These are phyloP conservation scores for Hestina assimilis DNA, from an alignment of 1,140 invertebrate genomes.

Conservation along the genomic window DNA sequence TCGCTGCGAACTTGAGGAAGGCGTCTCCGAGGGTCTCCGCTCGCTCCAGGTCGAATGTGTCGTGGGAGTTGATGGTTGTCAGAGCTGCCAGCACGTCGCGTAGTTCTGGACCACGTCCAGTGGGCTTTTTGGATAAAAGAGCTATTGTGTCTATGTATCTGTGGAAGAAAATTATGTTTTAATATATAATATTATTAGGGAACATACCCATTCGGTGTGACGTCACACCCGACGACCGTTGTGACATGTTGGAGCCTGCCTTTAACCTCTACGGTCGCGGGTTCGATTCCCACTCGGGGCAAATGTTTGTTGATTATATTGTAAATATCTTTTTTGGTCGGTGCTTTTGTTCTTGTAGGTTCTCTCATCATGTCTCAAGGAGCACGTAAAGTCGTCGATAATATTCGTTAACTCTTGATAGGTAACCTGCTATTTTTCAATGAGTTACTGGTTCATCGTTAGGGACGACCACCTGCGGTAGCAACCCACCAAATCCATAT, in stretches of 20 bases:
- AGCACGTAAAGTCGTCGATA: too few relatives aligned
- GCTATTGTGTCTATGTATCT: slow-evolving; percentile 57
- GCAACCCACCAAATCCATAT: too few relatives aligned
- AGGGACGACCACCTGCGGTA: too few relatives aligned
- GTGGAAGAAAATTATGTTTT: background rate
- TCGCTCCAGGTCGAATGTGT: slow-evolving; percentile 90
- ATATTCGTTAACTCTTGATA: too few relatives aligned
- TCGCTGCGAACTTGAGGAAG: slow-evolving; percentile 90
- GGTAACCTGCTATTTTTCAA: too few relatives aligned
- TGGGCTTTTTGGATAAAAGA: slow-evolving; percentile 33
- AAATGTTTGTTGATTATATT: background rate
- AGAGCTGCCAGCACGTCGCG: slow-evolving; percentile 81
- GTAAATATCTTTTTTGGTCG: background rate
- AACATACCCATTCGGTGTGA: too few relatives aligned
- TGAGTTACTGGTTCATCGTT: too few relatives aligned
- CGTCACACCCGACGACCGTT: too few relatives aligned
- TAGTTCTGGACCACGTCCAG: slow-evolving; percentile 51
- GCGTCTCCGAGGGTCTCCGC: slow-evolving; percentile 93
- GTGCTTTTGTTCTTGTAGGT: too few relatives aligned
- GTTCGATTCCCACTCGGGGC: background rate
- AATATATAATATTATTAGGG: background rate
- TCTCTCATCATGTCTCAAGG: too few relatives aligned
- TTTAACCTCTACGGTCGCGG: too few relatives aligned
- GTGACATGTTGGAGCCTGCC: too few relatives aligned
- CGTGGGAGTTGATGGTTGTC: slow-evolving; percentile 84